Conservation (phyloP, 2,797 vertebrate genomes). For the Bucorvus abyssinicus region DNA sequence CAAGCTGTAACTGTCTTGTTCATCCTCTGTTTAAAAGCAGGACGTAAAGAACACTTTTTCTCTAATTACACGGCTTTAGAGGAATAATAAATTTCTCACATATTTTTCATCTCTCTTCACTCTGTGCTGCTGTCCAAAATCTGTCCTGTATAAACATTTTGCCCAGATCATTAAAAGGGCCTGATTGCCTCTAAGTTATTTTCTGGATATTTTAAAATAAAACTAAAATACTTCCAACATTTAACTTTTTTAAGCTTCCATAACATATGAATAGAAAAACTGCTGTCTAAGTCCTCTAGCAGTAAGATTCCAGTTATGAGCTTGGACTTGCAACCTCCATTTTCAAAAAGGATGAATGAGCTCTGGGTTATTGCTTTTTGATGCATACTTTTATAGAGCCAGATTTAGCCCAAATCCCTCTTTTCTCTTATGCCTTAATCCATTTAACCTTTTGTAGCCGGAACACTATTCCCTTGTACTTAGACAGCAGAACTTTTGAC, state of each 20-base stretch:
- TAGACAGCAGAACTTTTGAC: not conserved
- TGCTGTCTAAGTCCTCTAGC: not conserved
- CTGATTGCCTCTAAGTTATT: not conserved
- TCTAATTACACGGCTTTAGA: not conserved
- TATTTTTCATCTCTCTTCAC: not conserved
- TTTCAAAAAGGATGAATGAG: not conserved
- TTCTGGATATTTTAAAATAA: not conserved
- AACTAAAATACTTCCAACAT: not conserved
- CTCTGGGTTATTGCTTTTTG: not conserved
- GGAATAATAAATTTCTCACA: not conserved
- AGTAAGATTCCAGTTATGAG: not conserved
- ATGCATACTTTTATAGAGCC: not conserved
- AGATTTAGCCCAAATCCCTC: not conserved
- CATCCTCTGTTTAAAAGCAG: not conserved
- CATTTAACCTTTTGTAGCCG: not conserved
- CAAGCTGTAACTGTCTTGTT: not conserved
- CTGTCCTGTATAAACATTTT: not conserved
- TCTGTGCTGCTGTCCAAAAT: not conserved
- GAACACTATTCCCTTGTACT: not conserved
- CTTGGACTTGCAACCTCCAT: not conserved
- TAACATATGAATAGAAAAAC: not conserved
- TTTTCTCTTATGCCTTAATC: not conserved
- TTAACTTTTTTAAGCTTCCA: not conserved
- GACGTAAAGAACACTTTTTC: not conserved
- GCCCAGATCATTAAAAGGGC: not conserved